Conservation (phyloP, 2,113 vertebrate genomes). For the Hypocryptadius cinnamomeus region DNA sequence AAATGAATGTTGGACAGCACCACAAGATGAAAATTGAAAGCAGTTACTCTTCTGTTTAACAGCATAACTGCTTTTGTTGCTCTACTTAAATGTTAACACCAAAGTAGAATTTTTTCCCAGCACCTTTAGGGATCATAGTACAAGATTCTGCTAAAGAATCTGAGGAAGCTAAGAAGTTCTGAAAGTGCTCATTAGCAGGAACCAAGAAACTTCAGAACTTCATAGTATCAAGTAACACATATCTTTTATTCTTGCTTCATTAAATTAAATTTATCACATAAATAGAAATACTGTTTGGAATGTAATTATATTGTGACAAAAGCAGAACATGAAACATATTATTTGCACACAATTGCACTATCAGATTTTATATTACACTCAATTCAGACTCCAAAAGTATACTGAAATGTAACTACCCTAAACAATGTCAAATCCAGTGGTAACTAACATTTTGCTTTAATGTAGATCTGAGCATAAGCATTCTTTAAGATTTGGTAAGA, state of each 20-base stretch:
- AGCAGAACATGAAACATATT: background rate
- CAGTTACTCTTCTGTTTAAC: background rate
- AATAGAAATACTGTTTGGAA: background rate
- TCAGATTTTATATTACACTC: background rate
- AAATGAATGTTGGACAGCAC: background rate
- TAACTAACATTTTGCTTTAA: background rate
- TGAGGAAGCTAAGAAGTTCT: background rate
- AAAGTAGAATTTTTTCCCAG: background rate
- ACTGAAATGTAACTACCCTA: background rate
- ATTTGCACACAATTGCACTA: background rate
- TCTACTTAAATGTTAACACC: background rate
- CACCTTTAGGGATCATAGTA: background rate
- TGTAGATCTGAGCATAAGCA: background rate
- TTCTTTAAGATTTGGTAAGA: background rate
- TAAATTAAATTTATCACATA: background rate
- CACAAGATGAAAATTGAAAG: background rate
- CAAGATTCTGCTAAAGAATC: background rate
- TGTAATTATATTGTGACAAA: background rate
- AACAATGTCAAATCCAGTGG: background rate
- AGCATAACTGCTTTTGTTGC: background rate
- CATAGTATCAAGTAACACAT: background rate
- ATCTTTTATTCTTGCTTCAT: background rate
- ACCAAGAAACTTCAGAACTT: background rate
- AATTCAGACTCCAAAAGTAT: background rate
- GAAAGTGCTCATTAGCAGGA: background rate